phyloP scores from a whole-genome alignment of 2,113 vertebrate genomes.

The Dicerorhinus sumatrensis region DNA sequence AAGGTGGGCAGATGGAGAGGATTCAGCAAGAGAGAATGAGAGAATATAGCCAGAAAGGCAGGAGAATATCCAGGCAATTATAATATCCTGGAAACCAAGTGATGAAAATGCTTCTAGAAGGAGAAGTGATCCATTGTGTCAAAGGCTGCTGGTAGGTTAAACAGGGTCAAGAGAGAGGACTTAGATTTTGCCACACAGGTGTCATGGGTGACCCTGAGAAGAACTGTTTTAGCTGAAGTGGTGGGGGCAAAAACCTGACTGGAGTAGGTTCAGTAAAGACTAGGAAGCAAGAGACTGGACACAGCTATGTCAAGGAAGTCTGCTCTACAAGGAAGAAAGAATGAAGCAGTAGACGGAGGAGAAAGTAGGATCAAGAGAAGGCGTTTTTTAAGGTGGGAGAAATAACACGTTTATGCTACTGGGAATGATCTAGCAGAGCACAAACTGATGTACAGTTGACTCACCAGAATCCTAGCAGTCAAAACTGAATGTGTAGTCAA shows the following conservation, averaged over 20 bases:
- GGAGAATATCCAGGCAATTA: not conserved
- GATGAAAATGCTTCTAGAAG: not conserved
- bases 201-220: not conserved
- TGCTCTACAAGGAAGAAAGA: not conserved
- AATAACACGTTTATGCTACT: not conserved
- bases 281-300: not conserved
- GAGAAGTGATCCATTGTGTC: not conserved
- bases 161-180: not conserved
- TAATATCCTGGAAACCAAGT: not conserved
- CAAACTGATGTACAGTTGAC: not conserved
- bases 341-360: not conserved
- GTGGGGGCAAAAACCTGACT: not conserved
- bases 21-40: not conserved
- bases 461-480: not conserved
- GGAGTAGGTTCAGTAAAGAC: not conserved
- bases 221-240: not conserved
- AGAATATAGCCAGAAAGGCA: not conserved
- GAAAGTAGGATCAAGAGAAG: not conserved
- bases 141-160: not conserved
- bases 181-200: not conserved
- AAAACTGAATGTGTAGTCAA: not conserved
- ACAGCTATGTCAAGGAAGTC: not conserved
- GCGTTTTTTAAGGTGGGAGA: not conserved
- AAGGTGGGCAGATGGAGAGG: not conserved
- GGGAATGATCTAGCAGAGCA: not conserved